Evolutionary conservation across 2,113 vertebrate species (phyloP).

Genomic region (Narcine bancroftii): DNA sequence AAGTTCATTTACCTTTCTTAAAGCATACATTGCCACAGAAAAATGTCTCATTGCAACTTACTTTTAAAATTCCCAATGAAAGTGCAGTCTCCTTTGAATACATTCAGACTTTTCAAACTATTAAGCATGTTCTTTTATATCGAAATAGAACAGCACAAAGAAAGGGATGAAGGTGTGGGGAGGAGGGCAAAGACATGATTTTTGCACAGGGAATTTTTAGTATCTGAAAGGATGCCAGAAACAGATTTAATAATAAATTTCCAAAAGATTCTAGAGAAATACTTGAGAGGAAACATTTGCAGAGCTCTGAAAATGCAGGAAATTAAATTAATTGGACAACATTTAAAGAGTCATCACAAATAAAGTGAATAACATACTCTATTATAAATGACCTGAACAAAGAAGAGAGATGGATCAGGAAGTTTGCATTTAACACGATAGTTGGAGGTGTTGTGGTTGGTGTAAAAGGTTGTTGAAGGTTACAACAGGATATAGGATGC

Average conservation of each 20-base stretch:
- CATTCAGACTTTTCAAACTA: background rate
- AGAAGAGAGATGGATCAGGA: no score
- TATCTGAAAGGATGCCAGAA: background rate
- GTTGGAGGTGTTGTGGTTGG: no score
- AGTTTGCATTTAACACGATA: no score
- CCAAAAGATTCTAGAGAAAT: background rate
- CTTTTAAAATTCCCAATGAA: background rate
- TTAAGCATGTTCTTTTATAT: background rate
- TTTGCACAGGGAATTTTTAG: background rate
- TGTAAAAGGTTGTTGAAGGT: no score
- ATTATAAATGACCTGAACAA: background rate
- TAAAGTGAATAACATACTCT: background rate
- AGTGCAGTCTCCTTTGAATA: background rate
- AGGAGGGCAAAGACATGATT: no score
- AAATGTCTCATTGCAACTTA: background rate
- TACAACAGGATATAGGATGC: no score
- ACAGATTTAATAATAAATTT: background rate
- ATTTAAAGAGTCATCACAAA: background rate
- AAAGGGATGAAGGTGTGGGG: no score
- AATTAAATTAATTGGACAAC: background rate
- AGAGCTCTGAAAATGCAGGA: background rate
- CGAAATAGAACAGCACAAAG: no score
- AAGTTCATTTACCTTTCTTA: constrained; percentile 33
- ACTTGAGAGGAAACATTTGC: background rate
- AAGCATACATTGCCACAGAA: background rate